Conservation (phyloP, 2,797 vertebrate genomes). For the Epinephelus awoara region DNA sequence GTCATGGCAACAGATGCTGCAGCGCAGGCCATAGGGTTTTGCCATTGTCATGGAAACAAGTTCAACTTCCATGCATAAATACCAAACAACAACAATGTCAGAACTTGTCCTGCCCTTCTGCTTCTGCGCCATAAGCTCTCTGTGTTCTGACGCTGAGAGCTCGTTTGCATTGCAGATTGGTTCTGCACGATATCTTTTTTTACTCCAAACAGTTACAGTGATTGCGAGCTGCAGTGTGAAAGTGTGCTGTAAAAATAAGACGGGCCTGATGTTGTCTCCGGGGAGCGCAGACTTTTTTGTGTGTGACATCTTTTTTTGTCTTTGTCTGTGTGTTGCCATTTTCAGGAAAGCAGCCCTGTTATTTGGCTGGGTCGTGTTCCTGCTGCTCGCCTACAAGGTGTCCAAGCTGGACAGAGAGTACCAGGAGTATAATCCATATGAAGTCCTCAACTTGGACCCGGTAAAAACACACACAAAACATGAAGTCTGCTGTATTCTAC, state of each 20-base stretch:
- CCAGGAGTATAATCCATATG: slow-evolving; percentile 99
- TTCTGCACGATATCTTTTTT: background rate
- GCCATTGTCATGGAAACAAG: slow-evolving; percentile 77
- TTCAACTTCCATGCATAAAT: slow-evolving; percentile 55
- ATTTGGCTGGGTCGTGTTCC: slow-evolving; percentile 96
- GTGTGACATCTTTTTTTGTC: slow-evolving; percentile 14
- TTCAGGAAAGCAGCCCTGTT: slow-evolving; percentile 94
- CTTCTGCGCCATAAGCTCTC: background rate
- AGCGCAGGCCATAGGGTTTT: slow-evolving; percentile 60
- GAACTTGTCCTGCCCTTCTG: slow-evolving; percentile 15
- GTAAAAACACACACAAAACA: slow-evolving; percentile 82
- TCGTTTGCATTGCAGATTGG: background rate
- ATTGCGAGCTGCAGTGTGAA: background rate
- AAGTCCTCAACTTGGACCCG: slow-evolving; percentile 95
- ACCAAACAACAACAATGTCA: slow-evolving; percentile 58
- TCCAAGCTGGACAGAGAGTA: slow-evolving; percentile 98
- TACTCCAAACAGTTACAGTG: background rate
- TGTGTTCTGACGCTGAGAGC: background rate
- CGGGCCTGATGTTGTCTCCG: background rate
- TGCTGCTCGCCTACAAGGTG: slow-evolving; percentile 98
- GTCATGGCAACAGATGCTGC: slow-evolving; percentile 81
- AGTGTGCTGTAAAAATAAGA: background rate
- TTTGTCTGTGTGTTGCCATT: slow-evolving; percentile 39
- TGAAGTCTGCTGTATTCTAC: background rate
- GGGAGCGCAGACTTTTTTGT: slow-evolving; percentile 9